These are phyloP conservation scores for Cromileptes altivelis DNA, from an alignment of 2,113 vertebrate genomes.

Conservation along the genomic window DNA sequence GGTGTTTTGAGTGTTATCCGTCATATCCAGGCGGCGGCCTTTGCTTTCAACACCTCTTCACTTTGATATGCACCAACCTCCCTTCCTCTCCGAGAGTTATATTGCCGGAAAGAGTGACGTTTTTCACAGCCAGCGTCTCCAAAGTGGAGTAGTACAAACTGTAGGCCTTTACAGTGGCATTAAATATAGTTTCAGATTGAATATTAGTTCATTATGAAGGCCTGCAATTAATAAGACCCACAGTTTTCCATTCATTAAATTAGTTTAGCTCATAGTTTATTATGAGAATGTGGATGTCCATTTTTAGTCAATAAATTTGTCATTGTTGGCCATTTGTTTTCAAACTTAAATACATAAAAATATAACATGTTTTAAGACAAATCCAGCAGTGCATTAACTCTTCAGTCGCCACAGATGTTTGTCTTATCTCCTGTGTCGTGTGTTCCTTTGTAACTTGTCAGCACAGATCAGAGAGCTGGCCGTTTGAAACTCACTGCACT, in stretches of 20 bases:
- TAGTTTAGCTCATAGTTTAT: background rate
- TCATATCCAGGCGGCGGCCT: constrained; percentile 89
- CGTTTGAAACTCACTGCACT: constrained; percentile 87
- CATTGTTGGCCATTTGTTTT: background rate
- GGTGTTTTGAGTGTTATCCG: constrained; percentile 86
- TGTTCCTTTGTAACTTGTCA: constrained; percentile 86
- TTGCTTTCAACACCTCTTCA: constrained; percentile 88
- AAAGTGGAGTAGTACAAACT: constrained; percentile 1
- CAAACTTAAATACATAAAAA: background rate
- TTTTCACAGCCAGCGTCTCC: constrained; percentile 89
- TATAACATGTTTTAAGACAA: background rate
- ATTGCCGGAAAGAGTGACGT: constrained; percentile 89
- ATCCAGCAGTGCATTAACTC: background rate
- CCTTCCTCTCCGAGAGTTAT: constrained; percentile 90
- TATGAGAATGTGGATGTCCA: background rate
- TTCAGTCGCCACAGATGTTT: background rate
- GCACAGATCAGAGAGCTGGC: constrained; percentile 78
- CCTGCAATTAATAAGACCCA: background rate
- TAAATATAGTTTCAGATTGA: background rate
- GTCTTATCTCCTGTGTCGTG: constrained; percentile 74
- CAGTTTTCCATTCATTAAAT: background rate
- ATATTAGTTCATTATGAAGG: background rate
- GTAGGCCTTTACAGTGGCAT: background rate
- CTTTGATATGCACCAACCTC: constrained; percentile 94
- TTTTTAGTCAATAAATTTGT: background rate